Base-by-base conservation (phyloP, 1,140 invertebrate species). In the Leptinotarsa lineolata region DNA sequence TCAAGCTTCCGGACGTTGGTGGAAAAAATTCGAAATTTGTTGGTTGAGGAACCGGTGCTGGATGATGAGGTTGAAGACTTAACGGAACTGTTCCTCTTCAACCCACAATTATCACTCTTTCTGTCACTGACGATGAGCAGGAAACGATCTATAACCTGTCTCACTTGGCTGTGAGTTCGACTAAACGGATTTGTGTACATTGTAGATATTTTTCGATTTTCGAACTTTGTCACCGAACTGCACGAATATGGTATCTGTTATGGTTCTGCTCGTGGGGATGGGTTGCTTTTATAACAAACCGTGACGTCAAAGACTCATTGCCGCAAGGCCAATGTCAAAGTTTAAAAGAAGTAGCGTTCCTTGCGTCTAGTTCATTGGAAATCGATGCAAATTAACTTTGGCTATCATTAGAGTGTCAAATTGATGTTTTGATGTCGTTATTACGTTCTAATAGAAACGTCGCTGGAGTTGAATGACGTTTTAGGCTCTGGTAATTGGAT, bases 181-280 rank as follows among this genome's bases (percentile, higher is more conserved):
- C 91, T 90, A 82, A 91, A 91, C 59, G 91, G 91, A 82, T 92
- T 92, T 6, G 90, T 90, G 81, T 90, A 91, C 91, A 92, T 92
- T 54, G 20, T 54, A 18, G 13, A 54, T 39, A 39, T 39, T 39
- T 39, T 39, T 39, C 21, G 3, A 39, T 2, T 2, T 54, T 54
- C 16, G 15, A 54, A 16, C 15, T 54, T 54, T 54, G 39, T 21
- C 6, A 68, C 20, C 2, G 2, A n/a, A 16, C n/a, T 8, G 20
- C 61, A 20, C 48, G 48, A 54, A 54, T 15, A 30, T 4, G 2
- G 8, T 63, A 8, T 63, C 61, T 30, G n/a, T 63, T 20, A 63
- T 63, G 61, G 20, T 2, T 21, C 20, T 20, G 11, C 20, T 20
- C 13, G 20, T 63, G 61, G 61, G 61, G 20, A 63, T 63, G 20